Evolutionary conservation across 1,140 invertebrate genomes (phyloP).

Genomic region (Trachelipus rathkii): DNA sequence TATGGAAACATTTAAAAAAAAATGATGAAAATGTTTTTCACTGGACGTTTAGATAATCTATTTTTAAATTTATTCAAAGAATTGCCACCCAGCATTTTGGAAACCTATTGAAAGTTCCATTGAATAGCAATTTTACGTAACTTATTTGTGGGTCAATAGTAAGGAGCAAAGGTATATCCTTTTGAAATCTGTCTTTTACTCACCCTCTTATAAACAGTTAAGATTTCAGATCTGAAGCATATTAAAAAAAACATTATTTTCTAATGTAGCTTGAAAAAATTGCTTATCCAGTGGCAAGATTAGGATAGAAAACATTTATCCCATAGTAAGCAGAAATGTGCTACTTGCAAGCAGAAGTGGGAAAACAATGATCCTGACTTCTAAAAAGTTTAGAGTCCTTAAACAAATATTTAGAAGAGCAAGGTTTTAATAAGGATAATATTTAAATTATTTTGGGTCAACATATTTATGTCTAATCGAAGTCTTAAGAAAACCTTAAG

Average conservation of each 20-base stretch:
- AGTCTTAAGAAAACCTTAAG: not conserved
- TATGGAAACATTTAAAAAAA: slow-evolving; percentile 1
- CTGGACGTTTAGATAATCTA: not conserved
- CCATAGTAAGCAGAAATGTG: not conserved
- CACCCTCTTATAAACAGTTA: not conserved
- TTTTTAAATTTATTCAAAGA: not conserved
- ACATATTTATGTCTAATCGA: not conserved
- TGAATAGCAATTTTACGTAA: not conserved
- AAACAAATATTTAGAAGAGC: not conserved
- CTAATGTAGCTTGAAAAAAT: not conserved
- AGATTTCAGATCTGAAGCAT: not conserved
- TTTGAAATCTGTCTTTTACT: not conserved
- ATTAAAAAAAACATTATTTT: not conserved
- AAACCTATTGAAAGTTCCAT: not conserved
- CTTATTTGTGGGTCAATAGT: not conserved
- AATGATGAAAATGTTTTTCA: not conserved
- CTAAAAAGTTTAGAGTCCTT: not conserved
- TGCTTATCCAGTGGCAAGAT: not conserved
- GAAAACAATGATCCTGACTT: not conserved
- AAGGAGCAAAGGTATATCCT: not conserved
- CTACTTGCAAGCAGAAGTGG: not conserved
- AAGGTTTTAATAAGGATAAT: not conserved
- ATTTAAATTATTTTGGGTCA: not conserved
- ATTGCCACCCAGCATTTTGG: not conserved
- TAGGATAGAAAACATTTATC: not conserved